Conservation (phyloP, 2,113 vertebrate genomes). For the Fulmarus glacialis region DNA sequence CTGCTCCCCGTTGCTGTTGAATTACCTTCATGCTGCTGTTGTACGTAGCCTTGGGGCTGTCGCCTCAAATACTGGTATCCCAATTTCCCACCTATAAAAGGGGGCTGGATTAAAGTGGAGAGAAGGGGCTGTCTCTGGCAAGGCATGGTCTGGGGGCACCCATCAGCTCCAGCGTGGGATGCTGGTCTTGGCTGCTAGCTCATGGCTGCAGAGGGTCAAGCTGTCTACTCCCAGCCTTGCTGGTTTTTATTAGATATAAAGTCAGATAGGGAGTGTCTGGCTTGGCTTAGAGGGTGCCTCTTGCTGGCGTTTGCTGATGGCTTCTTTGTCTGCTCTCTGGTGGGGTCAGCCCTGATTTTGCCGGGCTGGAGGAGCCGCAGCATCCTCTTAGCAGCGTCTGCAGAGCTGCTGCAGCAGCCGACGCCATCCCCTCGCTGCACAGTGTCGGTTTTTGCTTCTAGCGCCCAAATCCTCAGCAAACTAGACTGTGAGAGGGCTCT, state of each 20-base stretch:
- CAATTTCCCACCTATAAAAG: rapidly evolving
- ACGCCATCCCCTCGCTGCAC: rapidly evolving
- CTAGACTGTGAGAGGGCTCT: rapidly evolving
- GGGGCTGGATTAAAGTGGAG: background rate
- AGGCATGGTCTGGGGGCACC: rapidly evolving
- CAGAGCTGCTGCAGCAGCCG: background rate
- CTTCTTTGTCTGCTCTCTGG: background rate
- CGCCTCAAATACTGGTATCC: rapidly evolving
- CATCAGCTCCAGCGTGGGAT: rapidly evolving
- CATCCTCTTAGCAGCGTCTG: background rate
- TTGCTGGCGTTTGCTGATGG: rapidly evolving
- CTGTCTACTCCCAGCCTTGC: background rate
- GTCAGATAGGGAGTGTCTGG: rapidly evolving
- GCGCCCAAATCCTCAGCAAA: rapidly evolving
- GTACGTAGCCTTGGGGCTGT: background rate
- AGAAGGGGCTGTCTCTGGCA: rapidly evolving
- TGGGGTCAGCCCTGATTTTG: background rate
- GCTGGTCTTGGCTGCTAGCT: background rate
- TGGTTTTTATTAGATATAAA: background rate
- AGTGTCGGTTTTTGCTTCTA: rapidly evolving
- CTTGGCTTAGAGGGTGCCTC: rapidly evolving
- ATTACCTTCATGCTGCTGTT: background rate
- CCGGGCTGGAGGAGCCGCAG: background rate
- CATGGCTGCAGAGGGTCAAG: rapidly evolving
- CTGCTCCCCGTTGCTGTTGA: rapidly evolving